Base-by-base conservation (phyloP, 1,140 invertebrate genomes). In the Drosophila tristis region DNA sequence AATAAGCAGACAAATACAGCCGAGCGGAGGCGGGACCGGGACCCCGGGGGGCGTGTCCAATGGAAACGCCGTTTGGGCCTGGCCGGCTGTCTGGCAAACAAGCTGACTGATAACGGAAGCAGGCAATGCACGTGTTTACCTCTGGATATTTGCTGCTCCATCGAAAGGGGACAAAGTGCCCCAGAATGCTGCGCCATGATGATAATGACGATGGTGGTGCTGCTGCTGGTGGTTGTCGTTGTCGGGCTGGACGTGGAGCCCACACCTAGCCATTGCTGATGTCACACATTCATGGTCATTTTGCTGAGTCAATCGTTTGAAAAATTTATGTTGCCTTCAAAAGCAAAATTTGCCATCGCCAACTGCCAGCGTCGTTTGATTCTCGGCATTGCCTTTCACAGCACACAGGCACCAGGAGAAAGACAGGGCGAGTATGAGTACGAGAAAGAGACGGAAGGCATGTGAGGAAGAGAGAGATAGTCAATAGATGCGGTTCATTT, bases 311-410 rank as follows among this genome's bases (percentile, higher is more conserved):
- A 86, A 86, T 86, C 82, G 82, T 87, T 86, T 86, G 82, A 86
- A 86, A 86, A 86, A 86, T 86, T 86, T 86, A 86, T 86, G 82
- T 87, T 86, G 82, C 82, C 82, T 86, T 86, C 82, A 86, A 86
- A 86, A 87, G 82, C 82, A 82, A 86, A 86, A 86, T 86, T 86
- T 86, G 71, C 82, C 82, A 85, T 71, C 47, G 78, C 43, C 77
- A 49, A 42, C 65, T 35, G 62, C 9, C 53, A 43, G 25, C 48
- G 44, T 51, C 63, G 64, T 55, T 74, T 60, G 66, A 70, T 68
- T 70, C 66, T 68, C 42, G 39, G 8, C 78, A 77, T 55, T 58
- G 54, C 44, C 23, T 31, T 31, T 26, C 25, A 68, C 63, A 67
- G 63, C 31, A 51, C 49, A 31, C 49, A 50, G n/a, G 31, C 26